Conservation (phyloP, 2,797 vertebrate species). For the Peromyscus eremicus region DNA sequence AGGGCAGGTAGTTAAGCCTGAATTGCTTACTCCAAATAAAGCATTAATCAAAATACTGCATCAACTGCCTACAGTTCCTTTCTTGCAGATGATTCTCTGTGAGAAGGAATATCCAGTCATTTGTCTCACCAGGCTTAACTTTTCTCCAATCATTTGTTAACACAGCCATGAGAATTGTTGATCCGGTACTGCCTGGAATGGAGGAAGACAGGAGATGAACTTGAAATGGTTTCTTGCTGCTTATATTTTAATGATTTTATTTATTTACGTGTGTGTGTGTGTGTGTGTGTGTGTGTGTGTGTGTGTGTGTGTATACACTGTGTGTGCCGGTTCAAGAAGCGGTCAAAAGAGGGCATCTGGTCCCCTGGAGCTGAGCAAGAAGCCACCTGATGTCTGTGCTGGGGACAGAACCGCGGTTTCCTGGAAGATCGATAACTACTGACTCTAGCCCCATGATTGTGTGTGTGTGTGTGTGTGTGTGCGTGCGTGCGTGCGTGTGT, state of each 20-base stretch:
- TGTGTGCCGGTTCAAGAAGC: background rate
- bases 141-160: background rate
- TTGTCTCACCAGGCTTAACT: background rate
- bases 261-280: background rate
- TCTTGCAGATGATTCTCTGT: conserved; percentile 6
- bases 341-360: background rate
- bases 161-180: background rate
- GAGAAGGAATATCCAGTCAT: background rate
- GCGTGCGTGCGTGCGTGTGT: no score
- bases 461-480: no score
- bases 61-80: background rate
- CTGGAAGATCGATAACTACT: no score
- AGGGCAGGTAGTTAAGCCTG: background rate
- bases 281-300: background rate
- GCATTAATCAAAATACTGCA: background rate
- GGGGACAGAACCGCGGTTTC: background rate
- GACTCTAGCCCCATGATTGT: background rate
- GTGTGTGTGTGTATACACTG: background rate
- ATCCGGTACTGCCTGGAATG: background rate
- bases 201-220: background rate
- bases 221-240: conserved; percentile 27
- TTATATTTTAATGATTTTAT: conserved; percentile 1
- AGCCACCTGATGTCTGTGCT: background rate
- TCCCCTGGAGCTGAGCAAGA: background rate
- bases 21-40: background rate